Conservation (phyloP, 2,888 invertebrate genomes). For the Syrphus vitripennis region DNA sequence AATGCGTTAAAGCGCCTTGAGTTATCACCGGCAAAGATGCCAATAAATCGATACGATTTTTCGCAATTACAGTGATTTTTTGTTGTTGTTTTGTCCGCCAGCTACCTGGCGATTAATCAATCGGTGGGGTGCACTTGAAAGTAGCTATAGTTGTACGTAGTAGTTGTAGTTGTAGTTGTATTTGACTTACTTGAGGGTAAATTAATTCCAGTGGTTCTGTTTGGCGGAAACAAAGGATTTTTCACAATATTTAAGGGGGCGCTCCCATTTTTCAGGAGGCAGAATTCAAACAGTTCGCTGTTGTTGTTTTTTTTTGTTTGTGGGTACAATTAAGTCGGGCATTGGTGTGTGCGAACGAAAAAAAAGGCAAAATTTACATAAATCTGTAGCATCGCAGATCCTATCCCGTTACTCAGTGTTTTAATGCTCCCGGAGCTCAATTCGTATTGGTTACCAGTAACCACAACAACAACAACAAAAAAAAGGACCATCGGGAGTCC, state of each 20-base stretch:
- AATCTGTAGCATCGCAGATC: slow-evolving; percentile 35
- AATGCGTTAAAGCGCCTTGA: slow-evolving; percentile 66
- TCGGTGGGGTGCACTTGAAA: slow-evolving; percentile 1
- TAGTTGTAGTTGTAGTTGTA: not conserved
- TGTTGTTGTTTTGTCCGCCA: slow-evolving; percentile 46
- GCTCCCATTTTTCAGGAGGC: slow-evolving; percentile 21
- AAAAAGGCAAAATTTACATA: slow-evolving; percentile 59
- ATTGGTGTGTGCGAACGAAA: slow-evolving; percentile 16
- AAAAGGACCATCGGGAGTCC: not conserved
- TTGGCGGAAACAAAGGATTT: slow-evolving; percentile 47
- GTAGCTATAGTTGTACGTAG: not conserved
- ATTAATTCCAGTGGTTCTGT: slow-evolving; percentile 41
- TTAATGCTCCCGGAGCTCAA: slow-evolving; percentile 28
- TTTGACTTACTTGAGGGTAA: slow-evolving; percentile 53
- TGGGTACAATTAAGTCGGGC: slow-evolving; percentile 47
- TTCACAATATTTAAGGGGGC: not conserved
- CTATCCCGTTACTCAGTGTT: slow-evolving; percentile 34
- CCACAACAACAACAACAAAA: not conserved
- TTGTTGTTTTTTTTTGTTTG: not conserved
- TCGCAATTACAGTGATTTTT: slow-evolving; percentile 67
- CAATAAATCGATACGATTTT: slow-evolving; percentile 62
- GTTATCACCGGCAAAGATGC: slow-evolving; percentile 59
- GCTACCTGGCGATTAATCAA: slow-evolving; percentile 66
- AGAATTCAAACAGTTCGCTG: not conserved
- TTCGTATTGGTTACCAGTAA: not conserved